Evolutionary conservation across 2,113 vertebrate species (phyloP).

Genomic region (Platichthys flesus): DNA sequence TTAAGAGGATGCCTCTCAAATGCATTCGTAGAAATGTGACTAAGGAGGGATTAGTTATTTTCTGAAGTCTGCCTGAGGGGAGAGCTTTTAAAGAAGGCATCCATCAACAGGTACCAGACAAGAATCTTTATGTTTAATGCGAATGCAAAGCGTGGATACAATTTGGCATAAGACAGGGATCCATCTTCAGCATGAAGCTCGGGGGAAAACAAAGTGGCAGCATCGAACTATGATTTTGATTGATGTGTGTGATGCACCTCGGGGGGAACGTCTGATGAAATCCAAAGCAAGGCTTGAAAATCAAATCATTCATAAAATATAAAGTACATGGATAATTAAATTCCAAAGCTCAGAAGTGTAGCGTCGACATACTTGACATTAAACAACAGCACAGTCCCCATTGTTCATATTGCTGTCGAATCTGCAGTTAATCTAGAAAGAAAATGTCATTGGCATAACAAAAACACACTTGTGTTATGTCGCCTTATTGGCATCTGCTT

Average conservation of each 20-base stretch:
- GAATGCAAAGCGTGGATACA: slow-evolving; percentile 1
- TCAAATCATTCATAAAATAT: slow-evolving; percentile 8
- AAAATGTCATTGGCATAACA: neutral
- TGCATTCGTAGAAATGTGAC: slow-evolving; percentile 48
- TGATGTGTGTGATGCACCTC: slow-evolving; percentile 38
- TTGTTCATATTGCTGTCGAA: slow-evolving; percentile 13
- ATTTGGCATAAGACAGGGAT: slow-evolving; percentile 11
- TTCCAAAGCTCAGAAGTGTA: neutral
- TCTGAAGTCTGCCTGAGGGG: slow-evolving; percentile 20
- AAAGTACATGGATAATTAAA: neutral
- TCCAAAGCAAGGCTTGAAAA: slow-evolving; percentile 38
- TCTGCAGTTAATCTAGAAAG: slow-evolving; percentile 4
- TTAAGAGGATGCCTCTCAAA: slow-evolving; percentile 49
- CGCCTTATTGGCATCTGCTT: slow-evolving; percentile 17
- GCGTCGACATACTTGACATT: no score
- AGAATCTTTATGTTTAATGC: slow-evolving; percentile 20
- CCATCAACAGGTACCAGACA: slow-evolving; percentile 38
- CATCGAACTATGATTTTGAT: slow-evolving; percentile 38
- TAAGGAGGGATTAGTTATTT: slow-evolving; percentile 52
- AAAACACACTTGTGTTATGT: neutral
- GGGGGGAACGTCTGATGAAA: slow-evolving; percentile 39
- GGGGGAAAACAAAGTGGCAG: slow-evolving; percentile 23
- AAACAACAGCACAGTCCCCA: neutral
- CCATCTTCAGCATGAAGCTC: slow-evolving; percentile 19
- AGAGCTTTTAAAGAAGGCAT: slow-evolving; percentile 48